Evolutionary conservation across 2,113 vertebrate genomes (phyloP), one percentile per base, ranked within the genome.

Genomic region (Pelmatolapia mariae): DNA sequence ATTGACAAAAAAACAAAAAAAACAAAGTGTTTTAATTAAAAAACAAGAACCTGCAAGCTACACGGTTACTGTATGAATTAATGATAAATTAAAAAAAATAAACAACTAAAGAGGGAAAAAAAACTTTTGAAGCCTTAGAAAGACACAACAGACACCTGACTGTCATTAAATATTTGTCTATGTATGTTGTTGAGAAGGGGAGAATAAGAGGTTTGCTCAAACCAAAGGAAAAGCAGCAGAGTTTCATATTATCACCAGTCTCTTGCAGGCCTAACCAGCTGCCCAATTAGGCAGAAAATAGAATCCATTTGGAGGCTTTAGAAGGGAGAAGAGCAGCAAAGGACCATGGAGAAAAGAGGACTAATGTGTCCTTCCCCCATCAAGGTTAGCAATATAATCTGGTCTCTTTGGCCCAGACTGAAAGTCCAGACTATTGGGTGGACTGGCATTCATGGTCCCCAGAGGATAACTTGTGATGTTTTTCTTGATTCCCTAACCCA

Each of bases 241-340:
- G 78, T 19, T 12, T 88, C 33, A 40, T 68, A 85, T 87, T 88
- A 86, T 68, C 92, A 53, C 53, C 81, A 29, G 40, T 76, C 79
- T 86, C 89, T 87, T 91, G 81, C 59, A 82, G 88, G 90, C 85
- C 83, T 66, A 87, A 83, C 56, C 85, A 93, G 94, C 93, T 92
- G 86, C 76, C 86, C 93, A 95, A 95, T 96, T 92, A 94, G 85
- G 91, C 92, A 93, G 93, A 94, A 95, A 95, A 94, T 89, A 91
- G 88, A 94, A 93, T 84, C 91, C 76, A 93, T 91, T 93, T 90
- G 22, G 86, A 93, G 90, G 85, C 84, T 82, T 88, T 91, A 71
- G 52, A 68, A 47, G 54, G 36, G 50, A 80, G 73, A 66, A 80
- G 3, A 24, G 59, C 5, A 73, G 81, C 36, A 68, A 80, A 85